Evolutionary conservation across 2,113 vertebrate species (phyloP), one percentile per base, ranked within the genome.

Genomic region (Dromas ardeola): DNA sequence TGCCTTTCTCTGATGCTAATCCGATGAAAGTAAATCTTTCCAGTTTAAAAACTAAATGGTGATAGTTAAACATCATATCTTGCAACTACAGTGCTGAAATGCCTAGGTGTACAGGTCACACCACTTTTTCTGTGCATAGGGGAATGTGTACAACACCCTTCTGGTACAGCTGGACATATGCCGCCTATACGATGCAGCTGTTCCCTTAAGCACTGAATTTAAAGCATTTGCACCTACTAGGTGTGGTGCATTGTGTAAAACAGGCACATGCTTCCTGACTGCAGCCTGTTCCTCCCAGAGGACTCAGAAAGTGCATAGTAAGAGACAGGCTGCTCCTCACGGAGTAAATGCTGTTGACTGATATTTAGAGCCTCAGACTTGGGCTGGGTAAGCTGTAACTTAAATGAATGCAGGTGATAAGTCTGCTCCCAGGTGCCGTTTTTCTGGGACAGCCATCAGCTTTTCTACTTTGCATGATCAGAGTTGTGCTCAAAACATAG

Each of bases 171-270:
- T 85, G 74, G 38, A 36, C 26, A 13, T 40, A 23, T 3, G 20
- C 10, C 0, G 1, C 2, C 1, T 58, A 8, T 58, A 15, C 29
- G 9, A 1, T 34, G 32, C 50, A 76, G 47, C 50, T 70, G 22
- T 36, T 88, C 50, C 61, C 73, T 69, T 73, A 36, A 88, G 22
- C 13, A 61, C 55, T 38, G 62, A 47, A 76, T 59, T 59, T 53
- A 59, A 55, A 81, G 50, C 62, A 15, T 56, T 67, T 87, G 45
- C 17, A 40, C 27, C 36, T 61, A 19, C 27, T 12, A 11, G 12
- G 32, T 43, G 45, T 66, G 19, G 18, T 70, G 38, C 20, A 2
- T 59, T 56, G 23, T 71, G 50, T 55, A 14, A 42, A 81, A 71
- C 9, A 53, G 38, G 43, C 29, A 45, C 25, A 1, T 38, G 72